Conservation (phyloP, 1,140 invertebrate species). For the Zaprionus capensis region DNA sequence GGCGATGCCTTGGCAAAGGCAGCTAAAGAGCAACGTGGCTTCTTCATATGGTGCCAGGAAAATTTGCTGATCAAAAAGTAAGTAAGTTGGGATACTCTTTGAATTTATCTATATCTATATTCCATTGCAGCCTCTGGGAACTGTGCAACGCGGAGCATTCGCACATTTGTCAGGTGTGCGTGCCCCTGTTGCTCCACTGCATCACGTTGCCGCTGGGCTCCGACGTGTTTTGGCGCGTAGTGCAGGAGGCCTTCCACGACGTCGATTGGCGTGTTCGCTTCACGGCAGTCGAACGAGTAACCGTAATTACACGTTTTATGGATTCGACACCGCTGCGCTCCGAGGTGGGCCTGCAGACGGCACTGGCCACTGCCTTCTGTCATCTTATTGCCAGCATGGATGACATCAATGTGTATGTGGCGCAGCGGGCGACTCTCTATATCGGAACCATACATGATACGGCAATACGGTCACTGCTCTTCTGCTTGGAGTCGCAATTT, state of each 20-base stretch:
- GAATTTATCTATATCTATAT: not conserved
- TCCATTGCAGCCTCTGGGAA: slow-evolving; percentile 93
- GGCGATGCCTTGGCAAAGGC: slow-evolving; percentile 96
- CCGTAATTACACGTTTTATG: slow-evolving; percentile 96
- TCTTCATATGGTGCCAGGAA: slow-evolving; percentile 99
- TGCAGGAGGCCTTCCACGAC: slow-evolving; percentile 97
- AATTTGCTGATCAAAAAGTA: slow-evolving; percentile 97
- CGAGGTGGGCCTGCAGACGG: slow-evolving; percentile 94
- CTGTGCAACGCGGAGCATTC: slow-evolving; percentile 96
- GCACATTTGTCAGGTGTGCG: slow-evolving; percentile 94
- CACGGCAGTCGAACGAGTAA: slow-evolving; percentile 96
- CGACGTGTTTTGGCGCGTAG: slow-evolving; percentile 97
- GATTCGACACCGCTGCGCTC: slow-evolving; percentile 93
- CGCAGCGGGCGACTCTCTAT: slow-evolving; percentile 96
- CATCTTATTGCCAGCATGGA: slow-evolving; percentile 98
- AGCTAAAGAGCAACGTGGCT: slow-evolving; percentile 95
- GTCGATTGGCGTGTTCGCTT: slow-evolving; percentile 95
- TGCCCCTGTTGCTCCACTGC: slow-evolving; percentile 96
- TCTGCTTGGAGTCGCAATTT: slow-evolving; percentile 96
- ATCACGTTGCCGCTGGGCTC: slow-evolving; percentile 95
- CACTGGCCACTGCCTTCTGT: slow-evolving; percentile 97
- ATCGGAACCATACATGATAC: slow-evolving; percentile 97
- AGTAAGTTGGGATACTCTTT: slow-evolving; percentile 55
- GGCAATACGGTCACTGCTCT: slow-evolving; percentile 92
- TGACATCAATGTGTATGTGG: slow-evolving; percentile 97